phyloP scores from a whole-genome alignment of 1,140 invertebrate species.

The Macrostomum lignano region DNA sequence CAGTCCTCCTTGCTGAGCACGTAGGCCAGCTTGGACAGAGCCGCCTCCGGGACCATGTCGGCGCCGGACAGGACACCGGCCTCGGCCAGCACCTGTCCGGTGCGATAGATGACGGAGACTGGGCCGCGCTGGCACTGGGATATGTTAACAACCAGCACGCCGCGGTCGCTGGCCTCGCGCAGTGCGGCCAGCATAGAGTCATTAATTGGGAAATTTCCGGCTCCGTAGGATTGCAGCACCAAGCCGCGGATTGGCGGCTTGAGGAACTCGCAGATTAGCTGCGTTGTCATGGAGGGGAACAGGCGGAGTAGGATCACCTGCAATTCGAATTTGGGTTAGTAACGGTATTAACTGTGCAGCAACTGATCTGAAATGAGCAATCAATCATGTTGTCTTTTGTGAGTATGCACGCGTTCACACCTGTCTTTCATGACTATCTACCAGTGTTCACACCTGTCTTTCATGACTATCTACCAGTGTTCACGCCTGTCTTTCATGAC shows the following conservation, averaged over 20 bases:
- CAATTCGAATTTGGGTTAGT: background rate
- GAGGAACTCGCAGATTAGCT: slow-evolving; percentile 47
- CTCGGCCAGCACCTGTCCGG: slow-evolving; percentile 36
- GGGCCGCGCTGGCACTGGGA: slow-evolving; percentile 51
- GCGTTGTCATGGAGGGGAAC: slow-evolving; percentile 57
- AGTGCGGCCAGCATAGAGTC: slow-evolving; percentile 49
- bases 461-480: no score
- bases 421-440: no score
- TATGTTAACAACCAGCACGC: slow-evolving; percentile 64
- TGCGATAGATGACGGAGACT: slow-evolving; percentile 46
- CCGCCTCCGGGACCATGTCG: slow-evolving; percentile 82
- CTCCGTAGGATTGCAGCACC: slow-evolving; percentile 64
- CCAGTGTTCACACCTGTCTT: no score
- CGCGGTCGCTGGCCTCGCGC: slow-evolving; percentile 39
- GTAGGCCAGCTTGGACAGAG: slow-evolving; percentile 61
- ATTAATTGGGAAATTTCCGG: slow-evolving; percentile 59
- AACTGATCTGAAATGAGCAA: background rate
- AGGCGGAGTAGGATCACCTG: slow-evolving; percentile 38
- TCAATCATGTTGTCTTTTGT: no score
- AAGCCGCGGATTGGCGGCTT: slow-evolving; percentile 51
- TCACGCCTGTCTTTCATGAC: no score
- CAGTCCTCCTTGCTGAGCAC: slow-evolving; percentile 55
- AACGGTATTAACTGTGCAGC: background rate
- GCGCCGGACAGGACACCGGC: background rate
- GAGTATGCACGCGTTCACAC: no score